Conservation (phyloP, 2,888 invertebrate genomes). For the Eudasyphora cyanicolor region DNA sequence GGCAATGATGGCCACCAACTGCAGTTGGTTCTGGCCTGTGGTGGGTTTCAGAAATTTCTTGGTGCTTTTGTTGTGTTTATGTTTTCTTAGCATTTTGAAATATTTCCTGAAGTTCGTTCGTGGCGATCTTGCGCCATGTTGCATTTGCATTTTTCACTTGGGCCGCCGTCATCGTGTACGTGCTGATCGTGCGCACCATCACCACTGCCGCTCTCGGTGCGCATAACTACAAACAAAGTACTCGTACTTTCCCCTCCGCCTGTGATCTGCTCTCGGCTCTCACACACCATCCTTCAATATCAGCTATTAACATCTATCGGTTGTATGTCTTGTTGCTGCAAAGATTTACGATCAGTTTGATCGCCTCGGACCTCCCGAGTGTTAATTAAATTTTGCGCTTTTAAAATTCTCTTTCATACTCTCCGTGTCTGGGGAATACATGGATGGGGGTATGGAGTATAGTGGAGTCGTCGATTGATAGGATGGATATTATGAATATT, state of each 20-base stretch:
- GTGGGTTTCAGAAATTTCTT: slow-evolving; percentile 53
- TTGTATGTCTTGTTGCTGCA: slow-evolving; percentile 46
- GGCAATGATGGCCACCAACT: slow-evolving; percentile 56
- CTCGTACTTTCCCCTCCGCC: neutral
- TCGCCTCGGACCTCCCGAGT: slow-evolving; percentile 77
- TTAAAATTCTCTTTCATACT: slow-evolving; percentile 45
- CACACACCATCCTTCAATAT: slow-evolving; percentile 21
- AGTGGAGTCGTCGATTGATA: neutral
- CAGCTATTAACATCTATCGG: slow-evolving; percentile 27
- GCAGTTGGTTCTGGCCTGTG: slow-evolving; percentile 19
- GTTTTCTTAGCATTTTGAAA: slow-evolving; percentile 50
- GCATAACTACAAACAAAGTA: neutral
- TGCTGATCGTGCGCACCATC: slow-evolving; percentile 76
- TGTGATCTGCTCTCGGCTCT: slow-evolving; percentile 3
- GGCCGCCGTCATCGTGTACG: slow-evolving; percentile 69
- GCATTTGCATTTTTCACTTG: slow-evolving; percentile 48
- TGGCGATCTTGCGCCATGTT: slow-evolving; percentile 66
- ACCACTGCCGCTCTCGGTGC: neutral
- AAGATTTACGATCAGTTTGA: slow-evolving; percentile 78
- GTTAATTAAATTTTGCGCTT: slow-evolving; percentile 74
- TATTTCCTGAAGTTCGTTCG: slow-evolving; percentile 65
- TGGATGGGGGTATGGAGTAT: neutral
- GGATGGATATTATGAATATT: neutral
- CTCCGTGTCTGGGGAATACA: neutral
- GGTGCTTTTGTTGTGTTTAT: slow-evolving; percentile 45